A percentile compares a stretch with the other conserved stretches of the same genome.
These are phyloP conservation scores for Thripadectes ignobilis DNA, from an alignment of 2,797 vertebrate genomes.

Conservation along the genomic window DNA sequence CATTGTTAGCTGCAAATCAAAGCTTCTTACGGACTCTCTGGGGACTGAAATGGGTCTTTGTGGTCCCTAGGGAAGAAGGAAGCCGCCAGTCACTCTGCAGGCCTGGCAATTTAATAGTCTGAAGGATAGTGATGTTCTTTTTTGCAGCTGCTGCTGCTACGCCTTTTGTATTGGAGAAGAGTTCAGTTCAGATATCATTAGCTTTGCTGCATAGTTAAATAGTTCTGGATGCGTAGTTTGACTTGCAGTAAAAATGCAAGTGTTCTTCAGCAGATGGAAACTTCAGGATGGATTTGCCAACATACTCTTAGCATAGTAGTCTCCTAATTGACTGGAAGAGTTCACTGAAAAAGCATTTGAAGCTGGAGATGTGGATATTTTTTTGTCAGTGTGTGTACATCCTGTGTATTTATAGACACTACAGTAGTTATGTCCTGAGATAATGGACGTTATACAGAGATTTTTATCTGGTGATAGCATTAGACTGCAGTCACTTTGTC, in stretches of 20 bases:
- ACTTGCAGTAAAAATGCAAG: background rate
- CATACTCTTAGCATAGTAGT: background rate
- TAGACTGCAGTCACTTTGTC: background rate
- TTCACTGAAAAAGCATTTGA: background rate
- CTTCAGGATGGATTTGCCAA: background rate
- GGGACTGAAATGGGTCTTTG: conserved; percentile 73
- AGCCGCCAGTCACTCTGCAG: conserved; percentile 80
- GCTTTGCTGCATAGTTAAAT: conserved; percentile 40
- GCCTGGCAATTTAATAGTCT: conserved; percentile 72
- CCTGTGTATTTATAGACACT: background rate
- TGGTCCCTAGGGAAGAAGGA: conserved; percentile 78
- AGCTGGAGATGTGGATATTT: background rate
- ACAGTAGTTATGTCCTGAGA: background rate
- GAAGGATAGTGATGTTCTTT: conserved; percentile 79
- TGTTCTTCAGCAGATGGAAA: background rate
- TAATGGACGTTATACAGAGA: background rate
- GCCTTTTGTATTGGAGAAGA: conserved; percentile 73
- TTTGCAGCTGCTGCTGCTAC: conserved; percentile 88
- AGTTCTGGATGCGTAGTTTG: background rate
- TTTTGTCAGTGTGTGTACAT: background rate
- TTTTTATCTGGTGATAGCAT: background rate
- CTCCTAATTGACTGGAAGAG: background rate
- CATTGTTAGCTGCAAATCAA: conserved; percentile 77
- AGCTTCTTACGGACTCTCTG: conserved; percentile 67
- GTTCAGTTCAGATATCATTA: conserved; percentile 56